Conservation (phyloP, 2,113 vertebrate species). For the Tinamus guttatus region DNA sequence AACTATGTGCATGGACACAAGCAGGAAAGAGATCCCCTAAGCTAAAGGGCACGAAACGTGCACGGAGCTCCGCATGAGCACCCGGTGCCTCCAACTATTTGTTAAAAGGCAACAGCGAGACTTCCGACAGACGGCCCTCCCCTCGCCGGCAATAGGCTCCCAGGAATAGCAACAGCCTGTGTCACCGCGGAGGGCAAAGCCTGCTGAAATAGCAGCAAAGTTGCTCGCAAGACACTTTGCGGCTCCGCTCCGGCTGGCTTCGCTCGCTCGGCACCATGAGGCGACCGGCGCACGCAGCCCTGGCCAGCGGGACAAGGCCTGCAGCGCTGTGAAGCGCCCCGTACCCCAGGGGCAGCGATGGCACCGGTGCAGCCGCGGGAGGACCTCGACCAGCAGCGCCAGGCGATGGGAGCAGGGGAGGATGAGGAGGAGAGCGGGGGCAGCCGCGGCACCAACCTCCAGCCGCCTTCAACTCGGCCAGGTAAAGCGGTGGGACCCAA, state of each 20-base stretch:
- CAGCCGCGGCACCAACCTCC: background rate
- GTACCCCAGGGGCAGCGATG: constrained; percentile 44
- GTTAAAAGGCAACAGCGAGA: constrained; percentile 58
- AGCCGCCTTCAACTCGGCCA: constrained; percentile 31
- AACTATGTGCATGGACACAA: background rate
- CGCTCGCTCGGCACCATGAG: constrained; percentile 68
- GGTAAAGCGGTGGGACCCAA: constrained; percentile 54
- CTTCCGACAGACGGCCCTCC: constrained; percentile 74
- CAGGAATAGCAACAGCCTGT: constrained; percentile 81
- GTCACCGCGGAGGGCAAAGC: constrained; percentile 83
- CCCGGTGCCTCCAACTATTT: constrained; percentile 54
- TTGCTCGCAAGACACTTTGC: constrained; percentile 74
- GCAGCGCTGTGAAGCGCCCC: background rate
- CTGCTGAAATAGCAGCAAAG: constrained; percentile 83
- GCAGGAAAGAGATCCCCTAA: background rate
- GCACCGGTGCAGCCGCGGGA: constrained; percentile 65
- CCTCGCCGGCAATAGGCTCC: constrained; percentile 80
- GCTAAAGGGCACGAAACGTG: background rate
- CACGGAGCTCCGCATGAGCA: background rate
- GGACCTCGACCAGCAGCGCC: constrained; percentile 59
- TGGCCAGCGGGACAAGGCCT: background rate
- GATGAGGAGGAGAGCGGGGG: constrained; percentile 23
- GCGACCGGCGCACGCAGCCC: background rate
- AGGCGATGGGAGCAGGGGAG: constrained; percentile 8
- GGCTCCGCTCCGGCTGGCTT: constrained; percentile 52